Conservation (phyloP, 2,888 invertebrate genomes). For the Neoscelio sp. region DNA sequence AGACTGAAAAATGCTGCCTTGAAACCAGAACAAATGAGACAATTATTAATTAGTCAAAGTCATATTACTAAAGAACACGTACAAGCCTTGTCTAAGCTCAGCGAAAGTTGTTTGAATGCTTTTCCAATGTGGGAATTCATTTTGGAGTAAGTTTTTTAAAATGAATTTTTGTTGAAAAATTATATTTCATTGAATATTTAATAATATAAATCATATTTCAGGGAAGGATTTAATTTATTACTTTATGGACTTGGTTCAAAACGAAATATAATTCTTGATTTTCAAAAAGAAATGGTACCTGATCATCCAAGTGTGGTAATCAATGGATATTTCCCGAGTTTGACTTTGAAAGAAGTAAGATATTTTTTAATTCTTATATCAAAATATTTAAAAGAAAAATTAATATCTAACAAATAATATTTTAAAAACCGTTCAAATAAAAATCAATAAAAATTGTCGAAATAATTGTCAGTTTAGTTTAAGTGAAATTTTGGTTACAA, state of each 20-base stretch:
- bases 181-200: background rate
- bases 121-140: conserved; percentile 90
- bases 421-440: conserved; percentile 14
- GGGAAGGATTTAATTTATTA: conserved; percentile 94
- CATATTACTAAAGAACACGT: conserved; percentile 86
- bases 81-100: conserved; percentile 84
- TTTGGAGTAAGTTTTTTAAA: conserved; percentile 79
- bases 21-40: conserved; percentile 87
- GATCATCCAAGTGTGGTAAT: conserved; percentile 90
- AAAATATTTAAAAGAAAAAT: conserved; percentile 9
- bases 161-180: too few species aligned
- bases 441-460: too few species aligned
- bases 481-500: too few species aligned
- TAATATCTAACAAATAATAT: background rate
- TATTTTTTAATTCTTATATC: too few species aligned
- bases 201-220: conserved; percentile 83
- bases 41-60: conserved; percentile 84
- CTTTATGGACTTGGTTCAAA: conserved; percentile 97
- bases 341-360: conserved; percentile 90
- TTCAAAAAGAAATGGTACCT: conserved; percentile 86
- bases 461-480: too few species aligned
- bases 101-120: conserved; percentile 77
- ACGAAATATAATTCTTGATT: conserved; percentile 89
- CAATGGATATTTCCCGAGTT: conserved; percentile 96
- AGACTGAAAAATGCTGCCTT: conserved; percentile 89